Evolutionary conservation across 2,113 vertebrate genomes (phyloP).

Genomic region (Melanerpes aurifrons): DNA sequence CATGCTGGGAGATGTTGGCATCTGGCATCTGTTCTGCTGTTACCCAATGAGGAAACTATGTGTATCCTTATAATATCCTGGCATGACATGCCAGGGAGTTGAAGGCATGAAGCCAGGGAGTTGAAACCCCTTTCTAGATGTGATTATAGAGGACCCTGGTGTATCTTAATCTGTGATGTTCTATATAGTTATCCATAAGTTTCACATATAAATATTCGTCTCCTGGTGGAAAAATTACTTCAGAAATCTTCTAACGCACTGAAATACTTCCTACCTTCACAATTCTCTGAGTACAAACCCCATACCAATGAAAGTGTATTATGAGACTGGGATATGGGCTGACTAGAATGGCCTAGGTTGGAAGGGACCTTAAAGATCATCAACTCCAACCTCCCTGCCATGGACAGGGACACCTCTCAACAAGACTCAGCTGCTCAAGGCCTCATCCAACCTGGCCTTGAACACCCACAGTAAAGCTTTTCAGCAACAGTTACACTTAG

Average conservation of each 20-base stretch:
- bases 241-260: background rate
- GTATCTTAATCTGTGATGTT: background rate
- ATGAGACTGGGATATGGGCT: background rate
- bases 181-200: background rate
- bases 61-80: background rate
- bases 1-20: background rate
- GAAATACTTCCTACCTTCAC: background rate
- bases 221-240: background rate
- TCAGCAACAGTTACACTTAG: background rate
- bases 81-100: rapidly evolving
- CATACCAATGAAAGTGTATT: background rate
- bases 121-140: background rate
- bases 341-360: no score
- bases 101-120: background rate
- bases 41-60: background rate
- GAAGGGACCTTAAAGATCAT: no score
- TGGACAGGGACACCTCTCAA: no score
- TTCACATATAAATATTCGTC: background rate
- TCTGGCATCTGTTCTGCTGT: background rate
- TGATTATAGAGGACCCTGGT: background rate
- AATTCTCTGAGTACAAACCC: background rate
- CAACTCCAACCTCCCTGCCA: no score
- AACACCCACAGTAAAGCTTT: background rate
- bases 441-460: no score
- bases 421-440: no score